phyloP scores from a whole-genome alignment of 2,888 invertebrate species.

The Drosophila mulleri region DNA sequence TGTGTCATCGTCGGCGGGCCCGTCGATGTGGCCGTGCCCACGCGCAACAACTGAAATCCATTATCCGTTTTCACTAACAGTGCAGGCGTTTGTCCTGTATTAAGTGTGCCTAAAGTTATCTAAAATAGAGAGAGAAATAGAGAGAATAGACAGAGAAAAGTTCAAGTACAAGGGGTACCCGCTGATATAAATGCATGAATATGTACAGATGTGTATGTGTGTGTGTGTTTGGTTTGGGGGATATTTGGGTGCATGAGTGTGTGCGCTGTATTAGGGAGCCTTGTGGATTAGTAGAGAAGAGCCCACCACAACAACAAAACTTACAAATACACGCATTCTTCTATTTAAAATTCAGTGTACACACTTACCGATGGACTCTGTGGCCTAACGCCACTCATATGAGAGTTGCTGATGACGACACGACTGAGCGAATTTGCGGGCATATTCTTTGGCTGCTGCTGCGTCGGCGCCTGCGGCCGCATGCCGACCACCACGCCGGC shows the following conservation, averaged over 20 bases:
- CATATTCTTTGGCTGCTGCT: slow-evolving; percentile 91
- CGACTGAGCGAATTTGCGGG: slow-evolving; percentile 90
- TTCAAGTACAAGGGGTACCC: slow-evolving; percentile 37
- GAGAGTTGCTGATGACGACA: slow-evolving; percentile 93
- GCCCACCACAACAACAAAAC: slow-evolving; percentile 65
- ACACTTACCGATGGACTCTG: slow-evolving; percentile 89
- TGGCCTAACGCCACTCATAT: slow-evolving; percentile 92
- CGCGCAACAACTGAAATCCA: slow-evolving; percentile 96
- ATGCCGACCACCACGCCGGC: slow-evolving; percentile 94
- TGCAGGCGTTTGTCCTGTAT: slow-evolving; percentile 94
- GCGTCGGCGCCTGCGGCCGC: slow-evolving; percentile 90
- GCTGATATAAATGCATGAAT: slow-evolving; percentile 38
- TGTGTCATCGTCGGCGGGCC: slow-evolving; percentile 86
- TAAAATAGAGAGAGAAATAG: slow-evolving; percentile 84
- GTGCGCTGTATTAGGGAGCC: slow-evolving; percentile 29
- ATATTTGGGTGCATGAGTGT: slow-evolving; percentile 33
- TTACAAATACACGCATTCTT: slow-evolving; percentile 24
- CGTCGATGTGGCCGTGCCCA: slow-evolving; percentile 91
- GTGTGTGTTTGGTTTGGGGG: slow-evolving; percentile 12
- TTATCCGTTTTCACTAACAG: slow-evolving; percentile 98
- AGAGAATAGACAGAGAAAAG: slow-evolving; percentile 49
- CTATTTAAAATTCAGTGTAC: not conserved
- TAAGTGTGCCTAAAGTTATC: slow-evolving; percentile 95
- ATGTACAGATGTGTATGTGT: slow-evolving; percentile 28
- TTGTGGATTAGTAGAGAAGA: slow-evolving; percentile 68